These are phyloP conservation scores for Acrossocheilus wenchowensis DNA, from an alignment of 2,797 vertebrate species.

Conservation along the genomic window DNA sequence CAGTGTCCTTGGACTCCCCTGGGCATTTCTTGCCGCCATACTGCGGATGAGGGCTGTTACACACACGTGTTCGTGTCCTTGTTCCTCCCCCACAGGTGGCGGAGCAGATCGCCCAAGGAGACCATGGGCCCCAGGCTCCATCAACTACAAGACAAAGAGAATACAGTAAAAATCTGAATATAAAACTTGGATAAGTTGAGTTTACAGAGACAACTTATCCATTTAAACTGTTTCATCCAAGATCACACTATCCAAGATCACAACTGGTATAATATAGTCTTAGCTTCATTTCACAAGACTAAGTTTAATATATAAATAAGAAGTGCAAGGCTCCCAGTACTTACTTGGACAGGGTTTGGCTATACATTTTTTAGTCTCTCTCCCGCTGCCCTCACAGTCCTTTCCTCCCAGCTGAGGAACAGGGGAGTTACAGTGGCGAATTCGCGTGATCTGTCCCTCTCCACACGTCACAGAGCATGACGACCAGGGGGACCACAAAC, in stretches of 20 bases:
- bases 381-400: slow-evolving; percentile 88
- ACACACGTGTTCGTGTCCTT: slow-evolving; percentile 84
- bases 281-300: neutral
- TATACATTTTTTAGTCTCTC: slow-evolving; percentile 91
- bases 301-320: slow-evolving; percentile 7
- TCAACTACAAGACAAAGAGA: slow-evolving; percentile 80
- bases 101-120: slow-evolving; percentile 93
- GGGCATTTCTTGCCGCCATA: slow-evolving; percentile 87
- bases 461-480: slow-evolving; percentile 95
- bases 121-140: slow-evolving; percentile 96
- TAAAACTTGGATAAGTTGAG: neutral
- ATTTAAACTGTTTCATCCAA: neutral
- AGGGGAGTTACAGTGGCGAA: slow-evolving; percentile 95
- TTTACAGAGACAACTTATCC: neutral
- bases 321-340: slow-evolving; percentile 60
- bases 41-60: slow-evolving; percentile 92
- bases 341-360: slow-evolving; percentile 89
- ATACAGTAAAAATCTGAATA: slow-evolving; percentile 9
- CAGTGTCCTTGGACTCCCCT: slow-evolving; percentile 83
- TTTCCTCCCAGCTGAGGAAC: slow-evolving; percentile 93
- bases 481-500: slow-evolving; percentile 98
- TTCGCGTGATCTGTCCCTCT: slow-evolving; percentile 92
- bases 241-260: neutral
- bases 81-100: slow-evolving; percentile 91
- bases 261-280: neutral